Percentiles rank a stretch among this genome's conserved stretches.
Evolutionary conservation across 2,113 vertebrate genomes (phyloP).

Genomic region (Artemisiospiza belli): DNA sequence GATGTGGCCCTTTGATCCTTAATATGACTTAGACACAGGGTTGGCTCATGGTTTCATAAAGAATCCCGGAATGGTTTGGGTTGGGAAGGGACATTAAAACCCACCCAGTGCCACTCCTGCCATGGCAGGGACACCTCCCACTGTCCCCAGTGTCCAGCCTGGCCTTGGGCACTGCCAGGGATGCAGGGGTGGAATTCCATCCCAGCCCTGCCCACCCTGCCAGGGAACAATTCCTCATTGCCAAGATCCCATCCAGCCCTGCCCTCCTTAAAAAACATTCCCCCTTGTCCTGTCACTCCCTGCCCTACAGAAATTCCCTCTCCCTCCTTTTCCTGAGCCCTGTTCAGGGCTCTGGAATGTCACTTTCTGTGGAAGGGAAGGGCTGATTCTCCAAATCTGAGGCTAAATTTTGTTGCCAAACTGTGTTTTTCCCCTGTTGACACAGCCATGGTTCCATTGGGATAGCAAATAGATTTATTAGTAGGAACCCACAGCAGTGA

Average conservation of each 20-base stretch:
- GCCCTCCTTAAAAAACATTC: accelerated
- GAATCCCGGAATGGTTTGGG: neutral
- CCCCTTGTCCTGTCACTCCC: too few species aligned
- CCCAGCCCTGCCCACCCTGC: too few species aligned
- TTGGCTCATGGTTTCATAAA: neutral
- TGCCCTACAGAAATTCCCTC: neutral
- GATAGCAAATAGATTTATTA: neutral
- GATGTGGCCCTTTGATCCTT: neutral
- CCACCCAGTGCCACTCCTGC: too few species aligned
- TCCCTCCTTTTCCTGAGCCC: neutral
- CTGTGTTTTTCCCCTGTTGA: neutral
- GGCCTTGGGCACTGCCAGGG: too few species aligned
- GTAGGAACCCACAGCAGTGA: neutral
- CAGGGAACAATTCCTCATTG: neutral
- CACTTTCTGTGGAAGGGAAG: neutral
- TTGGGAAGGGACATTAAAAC: too few species aligned
- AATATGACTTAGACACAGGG: neutral
- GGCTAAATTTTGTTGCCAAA: neutral
- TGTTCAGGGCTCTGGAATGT: accelerated
- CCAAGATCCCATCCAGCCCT: accelerated
- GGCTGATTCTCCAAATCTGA: neutral
- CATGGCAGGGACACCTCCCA: too few species aligned
- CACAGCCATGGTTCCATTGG: neutral
- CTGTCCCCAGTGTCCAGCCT: too few species aligned
- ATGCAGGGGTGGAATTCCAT: too few species aligned